Base-by-base conservation (phyloP, 2,113 vertebrate genomes). In the Corythornis cristatus region DNA sequence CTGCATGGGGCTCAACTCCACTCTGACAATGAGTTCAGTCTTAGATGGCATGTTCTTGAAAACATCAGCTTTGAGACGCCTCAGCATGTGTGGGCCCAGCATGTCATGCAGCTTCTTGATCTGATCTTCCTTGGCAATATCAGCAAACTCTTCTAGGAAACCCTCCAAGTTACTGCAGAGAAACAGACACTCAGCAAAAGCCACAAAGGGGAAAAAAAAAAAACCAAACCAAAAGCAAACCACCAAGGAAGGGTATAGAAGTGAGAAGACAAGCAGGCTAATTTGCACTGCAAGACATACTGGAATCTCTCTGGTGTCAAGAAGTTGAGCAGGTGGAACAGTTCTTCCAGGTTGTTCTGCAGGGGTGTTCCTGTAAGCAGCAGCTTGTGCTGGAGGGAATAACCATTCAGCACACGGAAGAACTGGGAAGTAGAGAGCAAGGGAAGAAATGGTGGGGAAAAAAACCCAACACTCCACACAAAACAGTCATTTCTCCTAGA, bases 41-140 rank as follows among this genome's bases (percentile, higher is more conserved):
- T 99, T 99, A 26, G 99, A 99, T 10, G 99, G 99, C 99, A 99
- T 99, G 76, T 99, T 99, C 97, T 99, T 99, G 97, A 99, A 99
- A 64, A 99, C 99, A 54, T 99, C 99, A 8, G 99, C 99, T 97
- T 99, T 99, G 91, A 99, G 98, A 85, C 99, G 98, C 93, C 99
- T 97, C 92, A 99, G 97, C 99, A 99, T 99, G 96, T 99, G 99
- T 11, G 99, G 99, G 51, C 99, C 99, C 96, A 99, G 94, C 99
- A 99, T 99, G 97, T 99, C 99, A 6, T 99, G 99, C 25, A 99
- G 98, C 91, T 99, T 99, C 98, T 99, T 99, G 96, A 99, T 99
- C 98, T 99, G 99, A 97, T 99, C 99, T 89, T 99, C 99, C 97
- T 99, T 99, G 88, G 99, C 99, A 67, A 99, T 99, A 93, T 99